Evolutionary conservation across 2,888 invertebrate genomes (phyloP).

Genomic region (Tridacna gigas): DNA sequence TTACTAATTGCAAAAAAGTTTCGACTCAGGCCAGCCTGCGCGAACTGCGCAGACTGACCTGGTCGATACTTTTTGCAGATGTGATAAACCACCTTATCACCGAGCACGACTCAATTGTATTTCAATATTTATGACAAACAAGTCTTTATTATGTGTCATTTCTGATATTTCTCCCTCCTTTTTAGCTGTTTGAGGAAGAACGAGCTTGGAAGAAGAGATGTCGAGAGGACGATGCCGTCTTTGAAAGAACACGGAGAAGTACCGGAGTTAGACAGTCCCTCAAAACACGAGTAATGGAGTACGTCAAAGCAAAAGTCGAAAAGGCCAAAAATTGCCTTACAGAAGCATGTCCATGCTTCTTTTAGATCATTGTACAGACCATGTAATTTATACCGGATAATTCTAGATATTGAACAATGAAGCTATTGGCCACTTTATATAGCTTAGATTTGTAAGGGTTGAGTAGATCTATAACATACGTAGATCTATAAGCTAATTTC

Average conservation of each 20-base stretch:
- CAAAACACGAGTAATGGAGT: not conserved
- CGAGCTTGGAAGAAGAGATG: constrained; percentile 18
- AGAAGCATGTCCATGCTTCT: constrained; percentile 16
- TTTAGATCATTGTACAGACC: not conserved
- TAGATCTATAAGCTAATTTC: too few species aligned
- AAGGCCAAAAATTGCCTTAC: not conserved
- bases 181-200: constrained; percentile 15
- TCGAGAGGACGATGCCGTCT: not conserved
- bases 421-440: too few species aligned
- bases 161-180: too few species aligned
- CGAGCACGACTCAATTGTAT: not conserved
- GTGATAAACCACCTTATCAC: not conserved
- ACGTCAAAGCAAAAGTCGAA: not conserved
- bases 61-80: not conserved
- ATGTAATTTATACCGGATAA: too few species aligned
- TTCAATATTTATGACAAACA: too few species aligned
- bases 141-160: too few species aligned
- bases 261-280: not conserved
- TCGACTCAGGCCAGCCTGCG: too few species aligned
- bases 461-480: too few species aligned
- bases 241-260: not conserved
- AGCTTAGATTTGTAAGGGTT: too few species aligned
- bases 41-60: too few species aligned
- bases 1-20: too few species aligned
- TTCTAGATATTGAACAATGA: too few species aligned